A percentile compares a stretch with the other conserved stretches of the same genome.
Evolutionary conservation across 2,888 invertebrate species (phyloP).

Genomic region (Ectemnius cavifrons): DNA sequence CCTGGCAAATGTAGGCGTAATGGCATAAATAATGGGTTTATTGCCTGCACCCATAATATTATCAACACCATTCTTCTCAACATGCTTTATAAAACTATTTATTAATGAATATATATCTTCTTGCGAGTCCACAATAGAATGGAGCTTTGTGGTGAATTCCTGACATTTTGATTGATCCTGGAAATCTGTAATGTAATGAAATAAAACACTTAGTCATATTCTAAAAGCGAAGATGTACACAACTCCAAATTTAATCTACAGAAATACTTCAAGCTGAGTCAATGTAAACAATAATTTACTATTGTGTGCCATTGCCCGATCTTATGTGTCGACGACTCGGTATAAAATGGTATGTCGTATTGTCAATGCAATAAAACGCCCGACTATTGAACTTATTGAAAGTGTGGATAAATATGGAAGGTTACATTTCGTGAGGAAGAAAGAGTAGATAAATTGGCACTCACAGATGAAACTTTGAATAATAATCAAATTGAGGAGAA

Average conservation of each 20-base stretch:
- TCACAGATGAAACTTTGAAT: slow-evolving; percentile 62
- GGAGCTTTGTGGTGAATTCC: slow-evolving; percentile 30
- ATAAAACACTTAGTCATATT: not conserved
- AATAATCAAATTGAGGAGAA: slow-evolving; percentile 57
- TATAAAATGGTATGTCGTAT: too few relatives aligned
- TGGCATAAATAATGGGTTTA: slow-evolving; percentile 88
- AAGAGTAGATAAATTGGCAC: slow-evolving; percentile 37
- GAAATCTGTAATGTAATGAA: slow-evolving; percentile 42
- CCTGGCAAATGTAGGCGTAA: slow-evolving; percentile 94
- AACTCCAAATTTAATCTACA: not conserved
- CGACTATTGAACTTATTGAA: too few relatives aligned
- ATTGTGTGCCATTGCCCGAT: too few relatives aligned
- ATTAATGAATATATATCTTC: slow-evolving; percentile 33
- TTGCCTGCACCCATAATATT: not conserved
- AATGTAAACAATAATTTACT: too few relatives aligned
- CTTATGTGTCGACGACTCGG: too few relatives aligned
- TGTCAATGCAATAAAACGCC: too few relatives aligned
- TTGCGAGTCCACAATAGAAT: slow-evolving; percentile 36
- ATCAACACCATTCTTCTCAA: slow-evolving; percentile 40
- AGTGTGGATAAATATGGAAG: too few relatives aligned
- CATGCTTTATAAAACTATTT: slow-evolving; percentile 36
- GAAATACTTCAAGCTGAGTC: not conserved
- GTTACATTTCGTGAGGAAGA: not conserved
- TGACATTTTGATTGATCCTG: slow-evolving; percentile 50
- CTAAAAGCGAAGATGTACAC: too few relatives aligned